Evolutionary conservation across 2,797 vertebrate genomes (phyloP).

Genomic region (Microhierax caerulescens): DNA sequence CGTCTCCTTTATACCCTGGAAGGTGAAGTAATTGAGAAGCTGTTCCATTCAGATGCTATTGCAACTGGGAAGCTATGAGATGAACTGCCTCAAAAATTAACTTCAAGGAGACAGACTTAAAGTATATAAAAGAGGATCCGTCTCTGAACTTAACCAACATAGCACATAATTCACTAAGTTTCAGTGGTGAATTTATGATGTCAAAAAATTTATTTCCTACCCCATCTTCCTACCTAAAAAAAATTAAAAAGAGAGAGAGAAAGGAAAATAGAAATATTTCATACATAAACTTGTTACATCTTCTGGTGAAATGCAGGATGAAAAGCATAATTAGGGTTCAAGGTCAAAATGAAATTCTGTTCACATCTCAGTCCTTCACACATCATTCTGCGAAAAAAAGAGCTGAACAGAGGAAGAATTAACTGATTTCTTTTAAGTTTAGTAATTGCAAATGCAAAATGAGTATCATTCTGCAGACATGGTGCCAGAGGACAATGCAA

Average conservation of each 20-base stretch:
- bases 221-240: not conserved
- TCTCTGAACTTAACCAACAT: not conserved
- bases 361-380: conserved; percentile 31
- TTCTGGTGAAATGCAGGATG: conserved; percentile 18
- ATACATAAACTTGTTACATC: conserved; percentile 25
- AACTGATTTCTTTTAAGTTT: conserved; percentile 67
- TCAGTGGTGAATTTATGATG: not conserved
- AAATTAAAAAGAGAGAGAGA: not conserved
- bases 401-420: conserved; percentile 49
- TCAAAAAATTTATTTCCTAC: not conserved
- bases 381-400: conserved; percentile 37
- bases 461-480: conserved; percentile 56
- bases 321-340: conserved; percentile 38
- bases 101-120: not conserved
- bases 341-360: conserved; percentile 36
- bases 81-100: not conserved
- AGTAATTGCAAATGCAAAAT: conserved; percentile 68
- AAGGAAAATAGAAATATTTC: not conserved
- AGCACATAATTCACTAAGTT: not conserved
- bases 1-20: not conserved
- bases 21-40: not conserved
- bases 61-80: not conserved
- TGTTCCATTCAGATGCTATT: not conserved
- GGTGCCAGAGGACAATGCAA: conserved; percentile 64
- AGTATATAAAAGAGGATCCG: not conserved